Evolutionary conservation across 2,797 vertebrate genomes (phyloP).

Genomic region (Chromis chromis): DNA sequence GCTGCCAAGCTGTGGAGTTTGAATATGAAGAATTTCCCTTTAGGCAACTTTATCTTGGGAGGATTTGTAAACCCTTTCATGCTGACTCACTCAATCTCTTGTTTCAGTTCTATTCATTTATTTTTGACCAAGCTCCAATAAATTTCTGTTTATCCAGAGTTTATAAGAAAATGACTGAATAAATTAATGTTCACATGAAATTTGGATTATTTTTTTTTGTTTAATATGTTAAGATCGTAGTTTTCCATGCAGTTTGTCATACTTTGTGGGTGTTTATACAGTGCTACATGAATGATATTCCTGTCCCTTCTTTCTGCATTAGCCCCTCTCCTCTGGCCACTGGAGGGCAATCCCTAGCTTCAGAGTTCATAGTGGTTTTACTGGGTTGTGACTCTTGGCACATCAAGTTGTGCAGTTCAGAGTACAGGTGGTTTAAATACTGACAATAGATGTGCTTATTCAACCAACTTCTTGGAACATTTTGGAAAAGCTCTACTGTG

Average conservation of each 20-base stretch:
- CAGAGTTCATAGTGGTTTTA: slow-evolving; percentile 43
- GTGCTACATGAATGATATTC: background rate
- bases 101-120: background rate
- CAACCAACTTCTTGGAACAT: background rate
- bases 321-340: slow-evolving; percentile 66
- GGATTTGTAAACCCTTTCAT: slow-evolving; percentile 2
- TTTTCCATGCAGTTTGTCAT: background rate
- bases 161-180: slow-evolving; percentile 18
- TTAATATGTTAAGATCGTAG: background rate
- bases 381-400: background rate
- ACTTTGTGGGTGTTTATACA: background rate
- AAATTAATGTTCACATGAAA: background rate
- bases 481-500: too few species aligned
- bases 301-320: slow-evolving; percentile 2
- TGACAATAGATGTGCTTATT: background rate
- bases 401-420: background rate
- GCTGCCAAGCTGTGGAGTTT: background rate
- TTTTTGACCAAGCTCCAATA: background rate
- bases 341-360: slow-evolving; percentile 81
- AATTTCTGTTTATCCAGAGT: background rate
- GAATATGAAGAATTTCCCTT: slow-evolving; percentile 14
- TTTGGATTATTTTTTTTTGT: slow-evolving; percentile 19
- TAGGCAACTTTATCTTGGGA: slow-evolving; percentile 4
- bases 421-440: background rate
- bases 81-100: slow-evolving; percentile 10